These are phyloP conservation scores for Orchesella flavescens DNA, from an alignment of 2,888 invertebrate genomes.

Conservation along the genomic window DNA sequence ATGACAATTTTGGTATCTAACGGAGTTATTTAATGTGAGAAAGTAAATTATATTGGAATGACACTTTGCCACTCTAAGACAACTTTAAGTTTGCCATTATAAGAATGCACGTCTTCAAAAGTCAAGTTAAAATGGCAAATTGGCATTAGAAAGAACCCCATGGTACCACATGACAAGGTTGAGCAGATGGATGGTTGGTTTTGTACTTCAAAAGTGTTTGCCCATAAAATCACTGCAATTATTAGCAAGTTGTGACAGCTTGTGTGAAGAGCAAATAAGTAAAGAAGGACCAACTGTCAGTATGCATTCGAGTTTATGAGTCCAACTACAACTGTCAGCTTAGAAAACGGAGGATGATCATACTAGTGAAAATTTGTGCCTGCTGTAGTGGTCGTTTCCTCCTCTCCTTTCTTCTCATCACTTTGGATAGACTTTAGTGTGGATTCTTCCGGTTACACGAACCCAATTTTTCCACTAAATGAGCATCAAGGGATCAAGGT, in stretches of 20 bases:
- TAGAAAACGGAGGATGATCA: slow-evolving; percentile 29
- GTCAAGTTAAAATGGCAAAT: no score
- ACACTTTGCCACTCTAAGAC: no score
- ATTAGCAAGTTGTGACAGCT: slow-evolving; percentile 43
- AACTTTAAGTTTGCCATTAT: no score
- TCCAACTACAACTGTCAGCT: slow-evolving; percentile 53
- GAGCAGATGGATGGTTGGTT: slow-evolving; percentile 22
- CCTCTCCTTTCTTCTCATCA: not conserved
- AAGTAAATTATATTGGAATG: no score
- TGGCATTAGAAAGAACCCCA: no score
- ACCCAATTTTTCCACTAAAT: slow-evolving; percentile 47
- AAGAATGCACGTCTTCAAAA: no score
- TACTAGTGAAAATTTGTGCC: slow-evolving; percentile 14
- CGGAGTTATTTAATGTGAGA: no score
- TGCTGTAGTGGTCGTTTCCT: slow-evolving; percentile 12
- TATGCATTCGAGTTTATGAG: not conserved
- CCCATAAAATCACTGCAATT: slow-evolving; percentile 57
- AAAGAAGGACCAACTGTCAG: not conserved
- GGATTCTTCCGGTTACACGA: slow-evolving; percentile 1
- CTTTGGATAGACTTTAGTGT: not conserved
- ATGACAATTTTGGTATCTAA: no score
- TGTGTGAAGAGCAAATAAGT: slow-evolving; percentile 13
- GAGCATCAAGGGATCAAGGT: slow-evolving; percentile 54
- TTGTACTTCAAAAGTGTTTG: slow-evolving; percentile 37
- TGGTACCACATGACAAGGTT: no score